Base-by-base conservation (phyloP, 2,888 invertebrate species). In the Pogonocherus hispidulus region DNA sequence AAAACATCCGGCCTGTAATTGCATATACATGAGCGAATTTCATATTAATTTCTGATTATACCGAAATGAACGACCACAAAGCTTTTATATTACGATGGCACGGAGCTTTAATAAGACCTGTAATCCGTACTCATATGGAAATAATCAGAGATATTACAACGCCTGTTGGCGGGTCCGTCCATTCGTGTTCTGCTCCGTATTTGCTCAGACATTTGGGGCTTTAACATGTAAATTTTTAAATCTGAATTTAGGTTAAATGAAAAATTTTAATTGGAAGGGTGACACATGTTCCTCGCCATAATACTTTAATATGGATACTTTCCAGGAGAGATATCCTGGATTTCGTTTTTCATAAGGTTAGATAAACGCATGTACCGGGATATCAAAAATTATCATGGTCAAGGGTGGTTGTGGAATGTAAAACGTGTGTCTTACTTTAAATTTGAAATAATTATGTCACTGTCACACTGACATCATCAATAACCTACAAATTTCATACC, bases 11-110 rank as follows among this genome's bases (percentile, higher is more conserved):
- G 81, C 79, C 76, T 77, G 81, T 85, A 85, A 86, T 86, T 85
- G 85, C 85, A 84, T 85, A 85, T 85, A 85, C 85, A 86, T 85
- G 85, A 86, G 84, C 84, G 85, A 83, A 84, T 85, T 85, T 86
- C 85, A 86, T 85, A 86, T 86, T 86, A 86, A 86, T 86, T 86
- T 85, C 85, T 86, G 86, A 86, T 86, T 85, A 85, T 85, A 83
- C 85, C 80, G 81, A 83, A 84, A 84, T 81, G 85, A 83, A 83
- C 85, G 83, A 81, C 84, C 85, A 85, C 86, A 85, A 85, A 85
- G 86, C 85, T 85, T 85, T 86, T 85, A 85, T 85, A 85, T 85
- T 84, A 81, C 83, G 79, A 80, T 81, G 80, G 82, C 71, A 67
- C 82, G 79, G 75, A 71, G 80, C 84, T 83, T 81, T 84, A 85